Conservation (phyloP, 35 echinoderm and acorn worm species). For the Heliocidaris erythrogramma region DNA sequence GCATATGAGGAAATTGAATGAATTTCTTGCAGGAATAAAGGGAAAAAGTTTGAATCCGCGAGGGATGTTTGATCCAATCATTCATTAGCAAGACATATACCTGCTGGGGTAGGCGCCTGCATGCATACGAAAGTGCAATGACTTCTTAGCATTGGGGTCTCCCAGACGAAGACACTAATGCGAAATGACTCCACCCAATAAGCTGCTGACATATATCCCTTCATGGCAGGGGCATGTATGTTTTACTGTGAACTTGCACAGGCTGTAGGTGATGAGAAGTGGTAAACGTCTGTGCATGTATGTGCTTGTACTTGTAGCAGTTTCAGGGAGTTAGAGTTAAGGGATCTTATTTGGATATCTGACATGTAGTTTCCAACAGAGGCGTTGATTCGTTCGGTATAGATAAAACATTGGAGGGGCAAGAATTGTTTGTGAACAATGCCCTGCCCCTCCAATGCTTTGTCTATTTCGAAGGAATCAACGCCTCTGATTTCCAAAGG, state of each 20-base stretch:
- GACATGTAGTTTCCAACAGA: too few species aligned
- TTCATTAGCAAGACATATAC: background rate
- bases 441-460: too few species aligned
- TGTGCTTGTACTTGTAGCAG: too few species aligned
- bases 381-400: too few species aligned
- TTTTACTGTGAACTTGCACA: background rate
- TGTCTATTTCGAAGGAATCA: too few species aligned
- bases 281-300: too few species aligned
- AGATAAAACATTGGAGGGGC: too few species aligned
- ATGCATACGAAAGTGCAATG: background rate
- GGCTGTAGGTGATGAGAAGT: too few species aligned
- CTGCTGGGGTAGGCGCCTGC: background rate
- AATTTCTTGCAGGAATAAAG: background rate
- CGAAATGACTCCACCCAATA: background rate
- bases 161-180: background rate
- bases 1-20: background rate
- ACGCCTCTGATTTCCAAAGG: too few species aligned
- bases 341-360: too few species aligned
- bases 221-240: background rate
- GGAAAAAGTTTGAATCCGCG: background rate
- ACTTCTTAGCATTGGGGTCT: background rate
- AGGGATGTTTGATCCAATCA: background rate
- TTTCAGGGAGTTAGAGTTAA: too few species aligned
- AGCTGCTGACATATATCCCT: background rate
- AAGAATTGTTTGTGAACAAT: too few species aligned